These are phyloP conservation scores for Sesia bembeciformis DNA, from an alignment of 2,888 invertebrate species.

Conservation along the genomic window DNA sequence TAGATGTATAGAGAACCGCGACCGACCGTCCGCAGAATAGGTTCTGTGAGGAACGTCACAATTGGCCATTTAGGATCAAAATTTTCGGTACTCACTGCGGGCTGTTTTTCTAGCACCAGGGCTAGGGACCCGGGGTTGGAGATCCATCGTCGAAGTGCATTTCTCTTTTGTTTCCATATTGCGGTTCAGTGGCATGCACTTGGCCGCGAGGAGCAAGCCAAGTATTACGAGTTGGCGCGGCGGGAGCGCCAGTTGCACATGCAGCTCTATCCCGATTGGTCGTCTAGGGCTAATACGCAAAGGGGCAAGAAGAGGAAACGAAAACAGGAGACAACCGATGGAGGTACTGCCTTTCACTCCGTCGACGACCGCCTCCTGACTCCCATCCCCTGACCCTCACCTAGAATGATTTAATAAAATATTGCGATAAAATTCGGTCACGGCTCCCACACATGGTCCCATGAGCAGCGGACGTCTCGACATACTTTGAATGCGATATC, in stretches of 20 bases:
- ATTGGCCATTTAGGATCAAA: conserved; percentile 72
- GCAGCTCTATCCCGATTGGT: conserved; percentile 99
- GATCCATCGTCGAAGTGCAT: conserved; percentile 65
- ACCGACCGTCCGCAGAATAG: conserved; percentile 70
- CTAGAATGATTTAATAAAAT: no score
- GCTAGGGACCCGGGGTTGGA: conserved; percentile 59
- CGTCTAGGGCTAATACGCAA: conserved; percentile 99
- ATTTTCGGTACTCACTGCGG: conserved; percentile 69
- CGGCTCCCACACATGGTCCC: conserved; percentile 23
- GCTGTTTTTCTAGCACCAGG: conserved; percentile 82
- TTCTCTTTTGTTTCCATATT: conserved; percentile 74
- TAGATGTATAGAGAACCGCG: conserved; percentile 68
- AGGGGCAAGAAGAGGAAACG: conserved; percentile 99
- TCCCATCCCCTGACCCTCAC: conserved; percentile 10
- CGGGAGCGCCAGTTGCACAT: conserved; percentile 99
- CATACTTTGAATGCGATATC: conserved; percentile 23
- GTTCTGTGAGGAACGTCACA: conserved; percentile 71
- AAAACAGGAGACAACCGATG: conserved; percentile 97
- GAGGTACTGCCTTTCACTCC: conserved; percentile 84
- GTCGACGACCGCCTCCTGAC: conserved; percentile 7
- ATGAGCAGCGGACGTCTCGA: conserved; percentile 45
- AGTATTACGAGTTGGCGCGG: conserved; percentile 99
- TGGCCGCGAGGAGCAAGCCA: conserved; percentile 99
- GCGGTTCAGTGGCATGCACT: conserved; percentile 97
- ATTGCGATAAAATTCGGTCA: conserved; percentile 29